Conservation (phyloP, 2,888 invertebrate species). For the Drosophila anomelani region DNA sequence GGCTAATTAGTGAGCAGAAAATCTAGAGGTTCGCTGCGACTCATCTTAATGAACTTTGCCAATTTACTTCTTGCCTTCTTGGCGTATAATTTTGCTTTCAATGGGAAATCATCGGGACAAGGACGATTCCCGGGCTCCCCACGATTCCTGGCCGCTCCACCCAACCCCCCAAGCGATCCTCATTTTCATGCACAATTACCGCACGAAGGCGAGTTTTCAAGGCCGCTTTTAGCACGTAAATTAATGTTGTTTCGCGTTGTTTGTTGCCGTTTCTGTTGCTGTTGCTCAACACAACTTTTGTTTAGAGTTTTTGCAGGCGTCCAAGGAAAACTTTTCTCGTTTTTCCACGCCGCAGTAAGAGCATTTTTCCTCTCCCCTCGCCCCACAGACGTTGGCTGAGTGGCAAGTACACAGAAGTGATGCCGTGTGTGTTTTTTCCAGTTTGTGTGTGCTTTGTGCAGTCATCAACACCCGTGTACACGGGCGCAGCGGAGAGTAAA, state of each 20-base stretch:
- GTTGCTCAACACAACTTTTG: conserved; percentile 36
- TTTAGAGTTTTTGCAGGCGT: conserved; percentile 45
- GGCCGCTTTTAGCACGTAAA: conserved; percentile 50
- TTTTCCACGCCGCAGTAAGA: conserved; percentile 31
- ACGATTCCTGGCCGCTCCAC: not conserved
- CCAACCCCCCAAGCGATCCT: conserved; percentile 16
- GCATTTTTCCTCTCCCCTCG: conserved; percentile 46
- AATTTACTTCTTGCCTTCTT: conserved; percentile 18
- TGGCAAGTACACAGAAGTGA: conserved; percentile 53
- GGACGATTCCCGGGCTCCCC: not conserved
- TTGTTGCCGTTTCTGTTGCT: conserved; percentile 20
- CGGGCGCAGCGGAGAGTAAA: conserved; percentile 57
- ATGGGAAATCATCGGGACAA: conserved; percentile 22
- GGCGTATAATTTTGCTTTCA: conserved; percentile 12
- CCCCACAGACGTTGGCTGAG: conserved; percentile 38
- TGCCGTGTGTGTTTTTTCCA: conserved; percentile 11
- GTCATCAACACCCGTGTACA: conserved; percentile 44
- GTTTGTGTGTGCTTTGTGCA: conserved; percentile 55
- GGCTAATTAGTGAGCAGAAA: conserved; percentile 34
- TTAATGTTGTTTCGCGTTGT: conserved; percentile 50
- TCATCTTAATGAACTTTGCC: conserved; percentile 42
- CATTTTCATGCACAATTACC: conserved; percentile 49
- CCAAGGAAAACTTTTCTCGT: conserved; percentile 34
- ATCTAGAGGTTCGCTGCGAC: conserved; percentile 6
- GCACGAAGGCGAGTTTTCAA: conserved; percentile 46